Percentiles rank a stretch among this genome's conserved stretches.
Evolutionary conservation across 2,888 invertebrate genomes (phyloP).

Genomic region (Nephrotoma appendiculata): DNA sequence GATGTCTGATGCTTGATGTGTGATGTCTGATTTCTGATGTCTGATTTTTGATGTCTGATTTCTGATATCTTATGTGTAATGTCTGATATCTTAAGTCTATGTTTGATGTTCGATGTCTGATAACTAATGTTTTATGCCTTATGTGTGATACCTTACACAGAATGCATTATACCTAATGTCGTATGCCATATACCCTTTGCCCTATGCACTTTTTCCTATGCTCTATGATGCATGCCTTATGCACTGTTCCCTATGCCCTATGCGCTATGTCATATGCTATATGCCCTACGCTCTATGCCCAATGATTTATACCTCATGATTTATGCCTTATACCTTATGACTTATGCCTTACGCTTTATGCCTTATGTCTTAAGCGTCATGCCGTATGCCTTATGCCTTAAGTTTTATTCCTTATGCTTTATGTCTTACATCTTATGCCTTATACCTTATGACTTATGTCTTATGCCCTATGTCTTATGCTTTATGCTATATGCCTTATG

Average conservation of each 20-base stretch:
- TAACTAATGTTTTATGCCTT: not conserved
- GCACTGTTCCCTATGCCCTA: too few species aligned
- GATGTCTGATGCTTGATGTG: too few species aligned
- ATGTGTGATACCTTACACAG: not conserved
- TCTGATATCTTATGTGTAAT: not conserved
- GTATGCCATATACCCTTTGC: not conserved
- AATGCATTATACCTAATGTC: not conserved
- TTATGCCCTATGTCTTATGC: not conserved
- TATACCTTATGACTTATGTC: not conserved
- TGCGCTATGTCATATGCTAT: too few species aligned
- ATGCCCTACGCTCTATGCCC: too few species aligned
- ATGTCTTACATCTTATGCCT: not conserved
- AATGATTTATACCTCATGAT: not conserved
- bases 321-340: not conserved
- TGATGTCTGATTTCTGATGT: not conserved
- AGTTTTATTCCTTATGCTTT: not conserved
- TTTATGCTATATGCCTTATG: not conserved
- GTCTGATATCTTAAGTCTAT: not conserved
- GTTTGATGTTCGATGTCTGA: not conserved
- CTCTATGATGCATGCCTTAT: too few species aligned
- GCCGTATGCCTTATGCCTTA: not conserved
- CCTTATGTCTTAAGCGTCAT: not conserved
- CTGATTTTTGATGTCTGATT: not conserved
- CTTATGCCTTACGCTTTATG: not conserved
- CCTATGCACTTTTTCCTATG: too few species aligned